Conservation (phyloP, 2,888 invertebrate genomes). For the Drosophila greeni region DNA sequence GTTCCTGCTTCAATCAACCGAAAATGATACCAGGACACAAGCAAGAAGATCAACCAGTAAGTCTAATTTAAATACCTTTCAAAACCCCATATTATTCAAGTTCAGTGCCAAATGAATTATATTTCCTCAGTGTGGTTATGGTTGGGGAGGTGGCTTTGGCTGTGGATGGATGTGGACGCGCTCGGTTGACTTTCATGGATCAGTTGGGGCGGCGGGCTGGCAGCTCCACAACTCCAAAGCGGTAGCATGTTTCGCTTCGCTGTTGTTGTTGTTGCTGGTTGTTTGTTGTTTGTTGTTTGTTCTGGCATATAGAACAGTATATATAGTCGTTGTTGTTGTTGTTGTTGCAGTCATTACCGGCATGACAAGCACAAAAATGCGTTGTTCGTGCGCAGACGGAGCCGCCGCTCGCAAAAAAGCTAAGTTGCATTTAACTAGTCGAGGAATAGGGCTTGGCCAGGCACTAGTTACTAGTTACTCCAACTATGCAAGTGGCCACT, state of each 20-base stretch:
- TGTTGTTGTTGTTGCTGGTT: conserved; percentile 28
- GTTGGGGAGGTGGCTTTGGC: conserved; percentile 23
- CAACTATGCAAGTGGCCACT: conserved; percentile 39
- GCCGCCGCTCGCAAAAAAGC: conserved; percentile 44
- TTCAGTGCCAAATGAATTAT: neutral
- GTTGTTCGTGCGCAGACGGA: conserved; percentile 66
- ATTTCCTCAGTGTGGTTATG: conserved; percentile 9
- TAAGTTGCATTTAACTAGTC: conserved; percentile 66
- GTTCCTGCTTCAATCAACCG: neutral
- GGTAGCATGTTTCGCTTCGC: conserved; percentile 54
- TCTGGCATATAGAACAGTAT: conserved; percentile 13
- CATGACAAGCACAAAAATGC: conserved; percentile 76
- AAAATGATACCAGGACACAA: neutral
- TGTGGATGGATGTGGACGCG: conserved; percentile 54
- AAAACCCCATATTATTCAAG: neutral
- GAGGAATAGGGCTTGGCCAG: conserved; percentile 58
- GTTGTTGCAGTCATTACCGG: conserved; percentile 71
- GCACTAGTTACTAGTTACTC: conserved; percentile 20
- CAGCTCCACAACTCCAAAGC: conserved; percentile 60
- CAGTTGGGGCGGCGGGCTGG: conserved; percentile 71
- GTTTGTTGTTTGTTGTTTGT: conserved; percentile 26
- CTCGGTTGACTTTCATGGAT: conserved; percentile 76
- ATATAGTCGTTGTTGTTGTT: conserved; percentile 21
- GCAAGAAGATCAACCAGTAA: neutral
- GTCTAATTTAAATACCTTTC: neutral